Percentiles rank a stretch among this genome's conserved stretches.
phyloP scores from a whole-genome alignment of 2,888 invertebrate species.

The Trissolcus japonicus region DNA sequence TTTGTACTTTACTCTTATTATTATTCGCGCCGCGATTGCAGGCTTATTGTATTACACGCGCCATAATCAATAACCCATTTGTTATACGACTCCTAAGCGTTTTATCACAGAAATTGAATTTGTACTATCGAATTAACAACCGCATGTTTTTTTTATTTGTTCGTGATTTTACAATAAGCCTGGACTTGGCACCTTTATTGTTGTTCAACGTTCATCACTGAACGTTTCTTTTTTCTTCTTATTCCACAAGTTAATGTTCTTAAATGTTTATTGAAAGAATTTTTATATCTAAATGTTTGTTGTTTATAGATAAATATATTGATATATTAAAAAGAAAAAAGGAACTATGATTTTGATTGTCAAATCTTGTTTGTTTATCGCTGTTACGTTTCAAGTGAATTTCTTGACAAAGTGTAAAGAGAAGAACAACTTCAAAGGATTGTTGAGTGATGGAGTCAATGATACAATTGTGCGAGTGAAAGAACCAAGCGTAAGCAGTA shows the following conservation, averaged over 20 bases:
- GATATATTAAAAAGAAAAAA: no score
- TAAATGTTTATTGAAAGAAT: slow-evolving; percentile 2
- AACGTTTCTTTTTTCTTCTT: background rate
- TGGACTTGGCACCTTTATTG: no score
- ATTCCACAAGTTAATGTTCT: slow-evolving; percentile 4
- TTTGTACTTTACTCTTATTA: slow-evolving; percentile 1
- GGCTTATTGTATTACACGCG: slow-evolving; percentile 3
- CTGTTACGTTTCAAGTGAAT: no score
- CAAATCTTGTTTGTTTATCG: no score
- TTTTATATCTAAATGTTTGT: background rate
- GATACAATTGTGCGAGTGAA: slow-evolving; percentile 22
- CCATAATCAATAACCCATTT: background rate
- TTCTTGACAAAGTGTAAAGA: background rate
- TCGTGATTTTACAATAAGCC: no score
- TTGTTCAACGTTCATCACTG: no score
- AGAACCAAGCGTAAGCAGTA: slow-evolving; percentile 65
- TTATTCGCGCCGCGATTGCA: background rate
- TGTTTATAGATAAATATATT: no score
- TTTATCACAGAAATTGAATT: no score
- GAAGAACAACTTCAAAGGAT: slow-evolving; percentile 2
- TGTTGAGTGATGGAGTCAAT: background rate
- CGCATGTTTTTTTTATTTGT: no score
- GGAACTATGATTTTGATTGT: no score
- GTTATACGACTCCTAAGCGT: no score
- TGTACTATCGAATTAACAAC: no score